phyloP scores from a whole-genome alignment of 2,113 vertebrate genomes.

The Barbus barbus region DNA sequence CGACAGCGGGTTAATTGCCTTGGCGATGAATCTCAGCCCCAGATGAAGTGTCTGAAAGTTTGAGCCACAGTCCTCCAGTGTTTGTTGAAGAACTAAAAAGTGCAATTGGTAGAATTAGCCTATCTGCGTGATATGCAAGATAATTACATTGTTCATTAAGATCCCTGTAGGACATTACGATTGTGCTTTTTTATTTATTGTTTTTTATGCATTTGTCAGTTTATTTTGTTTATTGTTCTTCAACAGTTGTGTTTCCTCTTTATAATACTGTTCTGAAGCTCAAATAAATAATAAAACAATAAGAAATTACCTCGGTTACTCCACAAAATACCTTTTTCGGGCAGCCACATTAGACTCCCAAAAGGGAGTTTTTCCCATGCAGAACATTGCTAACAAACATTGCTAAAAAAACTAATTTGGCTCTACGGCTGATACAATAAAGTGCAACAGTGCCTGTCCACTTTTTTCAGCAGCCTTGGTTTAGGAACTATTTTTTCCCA shows the following conservation, averaged over 20 bases:
- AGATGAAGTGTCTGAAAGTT: background rate
- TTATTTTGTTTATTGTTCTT: background rate
- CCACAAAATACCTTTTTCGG: background rate
- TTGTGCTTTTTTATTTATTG: background rate
- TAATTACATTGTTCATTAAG: background rate
- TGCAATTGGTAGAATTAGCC: background rate
- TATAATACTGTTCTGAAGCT: background rate
- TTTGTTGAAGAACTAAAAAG: background rate
- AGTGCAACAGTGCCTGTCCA: no score
- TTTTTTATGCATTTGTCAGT: background rate
- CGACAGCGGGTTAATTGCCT: conserved; percentile 7
- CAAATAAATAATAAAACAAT: background rate
- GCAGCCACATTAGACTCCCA: background rate
- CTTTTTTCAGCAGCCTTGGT: no score
- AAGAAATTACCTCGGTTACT: background rate
- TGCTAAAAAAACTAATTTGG: no score
- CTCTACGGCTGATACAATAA: no score
- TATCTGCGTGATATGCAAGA: background rate
- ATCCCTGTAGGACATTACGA: background rate
- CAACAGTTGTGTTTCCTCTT: background rate
- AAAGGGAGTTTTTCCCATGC: no score
- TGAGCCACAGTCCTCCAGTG: background rate
- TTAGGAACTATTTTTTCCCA: no score
- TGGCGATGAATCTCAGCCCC: background rate
- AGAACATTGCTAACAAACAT: no score